Percentiles rank a stretch among this genome's conserved stretches.
phyloP scores from a whole-genome alignment of 1,140 invertebrate species.

The Pygmarrhopalites habei region DNA sequence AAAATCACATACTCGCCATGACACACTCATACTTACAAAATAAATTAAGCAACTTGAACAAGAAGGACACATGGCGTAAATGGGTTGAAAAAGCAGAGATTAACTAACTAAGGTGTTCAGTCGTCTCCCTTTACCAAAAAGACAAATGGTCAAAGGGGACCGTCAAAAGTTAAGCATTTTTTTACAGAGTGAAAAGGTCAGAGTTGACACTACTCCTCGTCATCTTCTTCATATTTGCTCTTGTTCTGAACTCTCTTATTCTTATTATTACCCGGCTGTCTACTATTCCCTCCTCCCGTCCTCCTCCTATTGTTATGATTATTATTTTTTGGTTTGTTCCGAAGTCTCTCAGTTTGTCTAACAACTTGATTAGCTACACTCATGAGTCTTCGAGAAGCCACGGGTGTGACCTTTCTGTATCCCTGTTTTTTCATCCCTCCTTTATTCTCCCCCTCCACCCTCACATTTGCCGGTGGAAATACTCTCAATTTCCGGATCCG shows the following conservation, averaged over 20 bases:
- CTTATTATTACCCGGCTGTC: not conserved
- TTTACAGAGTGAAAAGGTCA: no score
- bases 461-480: constrained; percentile 31
- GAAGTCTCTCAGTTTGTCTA: constrained; percentile 15
- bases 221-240: no score
- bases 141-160: no score
- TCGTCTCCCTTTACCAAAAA: no score
- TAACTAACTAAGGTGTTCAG: no score
- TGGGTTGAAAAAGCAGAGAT: no score
- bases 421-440: constrained; percentile 7
- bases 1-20: no score
- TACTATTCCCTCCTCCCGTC: not conserved
- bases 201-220: no score
- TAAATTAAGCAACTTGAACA: no score
- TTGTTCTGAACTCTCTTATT: not conserved
- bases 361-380: constrained; percentile 35
- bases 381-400: constrained; percentile 30
- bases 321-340: not conserved
- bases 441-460: constrained; percentile 21
- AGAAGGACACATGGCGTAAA: no score
- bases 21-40: no score
- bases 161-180: no score
- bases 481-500: constrained; percentile 30
- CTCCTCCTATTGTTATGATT: not conserved
- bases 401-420: constrained; percentile 33